A percentile compares a stretch with the other conserved stretches of the same genome.
Conservation (phyloP, 2,888 invertebrate genomes). For the Polydrusus cervinus region DNA sequence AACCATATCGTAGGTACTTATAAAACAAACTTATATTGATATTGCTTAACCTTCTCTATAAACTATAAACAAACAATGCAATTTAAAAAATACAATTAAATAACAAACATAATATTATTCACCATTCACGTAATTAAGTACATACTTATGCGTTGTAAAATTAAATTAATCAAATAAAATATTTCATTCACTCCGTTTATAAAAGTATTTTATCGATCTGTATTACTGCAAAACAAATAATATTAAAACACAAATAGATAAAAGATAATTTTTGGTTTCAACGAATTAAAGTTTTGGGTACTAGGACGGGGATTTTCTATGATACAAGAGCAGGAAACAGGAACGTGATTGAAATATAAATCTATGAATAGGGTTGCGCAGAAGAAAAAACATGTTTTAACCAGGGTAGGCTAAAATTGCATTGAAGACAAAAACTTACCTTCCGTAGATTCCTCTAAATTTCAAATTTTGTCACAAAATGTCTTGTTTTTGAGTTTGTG, state of each 20-base stretch:
- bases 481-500: too few relatives aligned
- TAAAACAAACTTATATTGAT: not conserved
- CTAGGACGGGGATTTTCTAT: too few relatives aligned
- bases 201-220: not conserved
- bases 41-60: not conserved
- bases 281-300: too few relatives aligned
- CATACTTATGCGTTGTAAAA: not conserved
- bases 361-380: too few relatives aligned
- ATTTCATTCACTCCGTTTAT: not conserved
- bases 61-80: not conserved
- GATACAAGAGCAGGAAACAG: too few relatives aligned
- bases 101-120: not conserved
- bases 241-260: not conserved
- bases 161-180: not conserved
- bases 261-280: too few relatives aligned
- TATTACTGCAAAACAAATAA: not conserved
- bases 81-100: not conserved
- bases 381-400: too few relatives aligned
- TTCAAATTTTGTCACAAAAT: too few relatives aligned
- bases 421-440: too few relatives aligned
- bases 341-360: too few relatives aligned
- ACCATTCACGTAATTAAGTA: not conserved
- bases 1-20: not conserved
- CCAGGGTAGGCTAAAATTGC: too few relatives aligned
- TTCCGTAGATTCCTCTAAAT: too few relatives aligned